Base-by-base conservation (phyloP, 1,140 invertebrate species). In the Aphaenogaster ashmeadi region DNA sequence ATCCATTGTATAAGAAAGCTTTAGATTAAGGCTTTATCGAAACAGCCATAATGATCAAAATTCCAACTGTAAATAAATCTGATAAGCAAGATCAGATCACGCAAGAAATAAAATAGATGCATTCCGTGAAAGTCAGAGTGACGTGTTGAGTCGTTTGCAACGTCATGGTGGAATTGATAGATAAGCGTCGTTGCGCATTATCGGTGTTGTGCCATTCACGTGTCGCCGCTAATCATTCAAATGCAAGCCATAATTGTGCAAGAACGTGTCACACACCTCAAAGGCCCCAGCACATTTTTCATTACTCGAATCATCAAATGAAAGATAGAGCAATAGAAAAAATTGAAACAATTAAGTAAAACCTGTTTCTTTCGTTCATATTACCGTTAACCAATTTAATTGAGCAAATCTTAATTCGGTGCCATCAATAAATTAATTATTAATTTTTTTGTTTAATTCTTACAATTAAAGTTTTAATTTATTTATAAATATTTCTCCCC, bases 101-200 rank as follows among this genome's bases (percentile, higher is more conserved):
- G 7, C 3, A 21, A 36, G 33, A 67, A 69, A 41, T 69, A 69
- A 27, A 21, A 44, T 44, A 41, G 27, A 78, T 1, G 3, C 7
- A 27, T 67, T 54, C n/a, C 36, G 21, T 3, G n/a, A 80, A 69
- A 80, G 47, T 69, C 15, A 1, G 0, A 41, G 6, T 15, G 33
- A 44, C n/a, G 27, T 38, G 27, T 38, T 38, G n/a, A 13, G 21
- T 27, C 6, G n/a, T 67, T 21, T 41, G 41, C 15, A 47, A 41
- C 7, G 8, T 69, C 58, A 69, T 13, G 44, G 5, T 21, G 3
- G n/a, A 27, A 54, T 54, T 41, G 62, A 67, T 80, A 78, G 41
- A 78, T 47, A 67, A 80, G 38, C 75, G 3, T 8, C n/a, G 13
- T 80, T 52, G 62, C 18, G 3, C 21, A 33, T 69, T 80, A 80